Conservation (phyloP, 2,888 invertebrate genomes). For the Noctua pronuba region DNA sequence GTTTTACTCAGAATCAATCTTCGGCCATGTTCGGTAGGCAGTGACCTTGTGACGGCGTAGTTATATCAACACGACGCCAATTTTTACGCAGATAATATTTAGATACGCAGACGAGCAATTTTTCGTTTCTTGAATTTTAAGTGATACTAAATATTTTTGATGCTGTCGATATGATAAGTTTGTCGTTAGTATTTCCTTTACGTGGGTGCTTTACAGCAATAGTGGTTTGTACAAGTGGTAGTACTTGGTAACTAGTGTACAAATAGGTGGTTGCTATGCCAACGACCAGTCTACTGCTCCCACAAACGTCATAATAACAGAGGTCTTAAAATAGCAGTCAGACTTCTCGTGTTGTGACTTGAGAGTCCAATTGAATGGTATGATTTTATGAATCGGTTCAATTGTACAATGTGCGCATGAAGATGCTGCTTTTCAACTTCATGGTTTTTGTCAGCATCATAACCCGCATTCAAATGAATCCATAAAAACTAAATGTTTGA, state of each 20-base stretch:
- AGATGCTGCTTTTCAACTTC: not conserved
- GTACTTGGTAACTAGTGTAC: not conserved
- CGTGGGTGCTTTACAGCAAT: not conserved
- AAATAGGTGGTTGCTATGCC: slow-evolving; percentile 41
- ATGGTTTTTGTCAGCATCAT: slow-evolving; percentile 5
- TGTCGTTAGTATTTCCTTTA: not conserved
- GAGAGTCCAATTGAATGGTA: slow-evolving; percentile 18
- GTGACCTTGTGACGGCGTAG: slow-evolving; percentile 59
- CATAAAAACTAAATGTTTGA: slow-evolving; percentile 32
- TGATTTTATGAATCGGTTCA: slow-evolving; percentile 7
- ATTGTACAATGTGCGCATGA: slow-evolving; percentile 1
- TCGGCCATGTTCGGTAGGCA: slow-evolving; percentile 42
- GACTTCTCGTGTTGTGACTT: slow-evolving; percentile 22
- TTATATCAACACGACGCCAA: slow-evolving; percentile 60
- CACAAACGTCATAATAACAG: slow-evolving; percentile 42
- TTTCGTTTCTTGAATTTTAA: slow-evolving; percentile 24
- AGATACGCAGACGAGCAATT: slow-evolving; percentile 18
- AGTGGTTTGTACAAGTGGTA: slow-evolving; percentile 2
- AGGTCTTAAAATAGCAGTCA: slow-evolving; percentile 31
- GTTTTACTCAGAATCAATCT: slow-evolving; percentile 58
- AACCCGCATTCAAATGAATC: slow-evolving; percentile 42
- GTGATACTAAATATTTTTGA: not conserved
- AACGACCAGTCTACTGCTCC: slow-evolving; percentile 14
- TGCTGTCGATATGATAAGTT: slow-evolving; percentile 5
- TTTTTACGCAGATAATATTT: slow-evolving; percentile 45